Conservation (phyloP, 2,888 invertebrate species). For the Stegophylla sp. region DNA sequence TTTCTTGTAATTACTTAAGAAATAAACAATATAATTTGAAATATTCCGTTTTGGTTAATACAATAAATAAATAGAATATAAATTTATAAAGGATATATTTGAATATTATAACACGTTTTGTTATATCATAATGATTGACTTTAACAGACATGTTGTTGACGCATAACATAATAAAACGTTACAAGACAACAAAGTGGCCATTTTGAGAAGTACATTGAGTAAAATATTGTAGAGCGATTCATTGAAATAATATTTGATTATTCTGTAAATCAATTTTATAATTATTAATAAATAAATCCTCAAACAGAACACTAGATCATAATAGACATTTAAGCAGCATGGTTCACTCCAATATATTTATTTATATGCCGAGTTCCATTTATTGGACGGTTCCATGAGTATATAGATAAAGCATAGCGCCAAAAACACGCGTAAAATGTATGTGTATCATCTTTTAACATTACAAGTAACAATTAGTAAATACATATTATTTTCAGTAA, state of each 20-base stretch:
- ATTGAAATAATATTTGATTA: constrained; percentile 24
- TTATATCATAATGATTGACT: neutral
- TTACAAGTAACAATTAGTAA: neutral
- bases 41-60: neutral
- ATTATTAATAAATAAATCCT: constrained; percentile 5
- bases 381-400: constrained; percentile 38
- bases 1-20: neutral
- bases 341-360: neutral
- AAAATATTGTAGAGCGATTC: constrained; percentile 4
- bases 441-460: neutral
- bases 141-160: neutral
- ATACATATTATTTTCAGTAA: neutral
- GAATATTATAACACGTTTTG: neutral
- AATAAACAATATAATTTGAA: constrained; percentile 1
- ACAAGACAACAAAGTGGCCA: neutral
- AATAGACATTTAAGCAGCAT: neutral
- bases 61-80: constrained; percentile 6
- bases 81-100: neutral
- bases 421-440: constrained; percentile 3
- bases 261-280: constrained; percentile 23
- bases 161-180: neutral
- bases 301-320: constrained; percentile 1
- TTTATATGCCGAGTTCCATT: constrained; percentile 18
- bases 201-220: neutral
- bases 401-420: constrained; percentile 39